A percentile compares a stretch with the other conserved stretches of the same genome.
These are phyloP conservation scores for Medauroidea extradentata DNA, from an alignment of 1,140 invertebrate genomes.

Conservation along the genomic window DNA sequence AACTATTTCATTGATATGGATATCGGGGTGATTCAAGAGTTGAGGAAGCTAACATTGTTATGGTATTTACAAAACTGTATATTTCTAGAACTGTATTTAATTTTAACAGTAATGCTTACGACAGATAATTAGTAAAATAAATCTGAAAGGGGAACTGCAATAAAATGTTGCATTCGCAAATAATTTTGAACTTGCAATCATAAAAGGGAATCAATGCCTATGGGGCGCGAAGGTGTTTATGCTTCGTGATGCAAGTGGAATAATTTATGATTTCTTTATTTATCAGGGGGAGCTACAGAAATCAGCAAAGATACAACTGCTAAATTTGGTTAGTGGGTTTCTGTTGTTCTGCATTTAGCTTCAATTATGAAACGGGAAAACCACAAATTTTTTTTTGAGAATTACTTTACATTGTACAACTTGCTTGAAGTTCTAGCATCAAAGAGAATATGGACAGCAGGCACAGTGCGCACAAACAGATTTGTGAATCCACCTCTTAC, in stretches of 20 bases:
- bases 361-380: not conserved
- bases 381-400: constrained; percentile 18
- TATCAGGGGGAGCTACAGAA: constrained; percentile 6
- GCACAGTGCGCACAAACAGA: constrained; percentile 5
- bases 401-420: constrained; percentile 17
- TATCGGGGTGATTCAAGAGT: too few species aligned
- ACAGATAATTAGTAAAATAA: too few species aligned
- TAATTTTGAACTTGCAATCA: too few species aligned
- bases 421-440: constrained; percentile 6
- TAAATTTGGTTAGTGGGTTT: not conserved
- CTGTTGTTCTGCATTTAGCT: not conserved
- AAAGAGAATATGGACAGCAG: not conserved
- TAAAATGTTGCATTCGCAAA: too few species aligned
- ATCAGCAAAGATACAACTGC: not conserved
- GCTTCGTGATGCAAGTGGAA: constrained; percentile 10
- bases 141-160: too few species aligned
- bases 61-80: too few species aligned
- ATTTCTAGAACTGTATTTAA: too few species aligned
- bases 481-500: not conserved
- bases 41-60: too few species aligned
- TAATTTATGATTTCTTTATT: constrained; percentile 11
- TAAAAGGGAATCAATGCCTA: constrained; percentile 1
- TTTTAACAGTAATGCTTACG: too few species aligned
- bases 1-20: too few species aligned
- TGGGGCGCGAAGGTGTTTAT: constrained; percentile 15